A percentile compares a stretch with the other conserved stretches of the same genome.
Conservation (phyloP, 2,113 vertebrate species). For the Alligator mississippiensis region DNA sequence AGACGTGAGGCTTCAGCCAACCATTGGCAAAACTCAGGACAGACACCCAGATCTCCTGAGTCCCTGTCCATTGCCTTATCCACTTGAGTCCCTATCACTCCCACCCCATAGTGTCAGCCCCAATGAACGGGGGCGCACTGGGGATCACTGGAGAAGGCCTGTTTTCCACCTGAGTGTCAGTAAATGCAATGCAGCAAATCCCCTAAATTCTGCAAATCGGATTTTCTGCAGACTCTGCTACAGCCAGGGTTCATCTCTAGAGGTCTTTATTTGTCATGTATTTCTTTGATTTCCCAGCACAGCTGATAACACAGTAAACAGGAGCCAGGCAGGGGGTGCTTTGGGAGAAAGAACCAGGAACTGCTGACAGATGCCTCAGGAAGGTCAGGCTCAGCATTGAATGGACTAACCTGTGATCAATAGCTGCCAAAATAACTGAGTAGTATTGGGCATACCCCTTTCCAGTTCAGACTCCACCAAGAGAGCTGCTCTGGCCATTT, state of each 20-base stretch:
- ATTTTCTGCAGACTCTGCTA: background rate
- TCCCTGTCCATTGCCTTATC: background rate
- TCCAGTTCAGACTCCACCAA: background rate
- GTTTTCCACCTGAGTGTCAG: background rate
- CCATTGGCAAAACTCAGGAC: background rate
- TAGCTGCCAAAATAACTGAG: background rate
- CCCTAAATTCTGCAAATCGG: background rate
- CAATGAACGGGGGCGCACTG: background rate
- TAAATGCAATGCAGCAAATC: background rate
- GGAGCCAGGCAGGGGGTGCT: background rate
- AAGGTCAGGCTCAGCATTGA: background rate
- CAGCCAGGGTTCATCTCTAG: background rate
- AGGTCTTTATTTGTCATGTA: background rate
- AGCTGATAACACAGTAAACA: background rate
- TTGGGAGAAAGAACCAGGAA: background rate
- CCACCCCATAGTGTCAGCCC: background rate
- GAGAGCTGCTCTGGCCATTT: background rate
- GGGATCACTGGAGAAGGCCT: background rate
- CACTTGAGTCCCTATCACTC: background rate
- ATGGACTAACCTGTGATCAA: background rate
- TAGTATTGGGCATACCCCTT: background rate
- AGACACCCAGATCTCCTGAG: background rate
- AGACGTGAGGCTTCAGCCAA: background rate
- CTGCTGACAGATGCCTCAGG: background rate
- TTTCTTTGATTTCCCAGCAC: background rate